Evolutionary conservation across 2,797 vertebrate genomes (phyloP).

Genomic region (Clarias laeviceps): DNA sequence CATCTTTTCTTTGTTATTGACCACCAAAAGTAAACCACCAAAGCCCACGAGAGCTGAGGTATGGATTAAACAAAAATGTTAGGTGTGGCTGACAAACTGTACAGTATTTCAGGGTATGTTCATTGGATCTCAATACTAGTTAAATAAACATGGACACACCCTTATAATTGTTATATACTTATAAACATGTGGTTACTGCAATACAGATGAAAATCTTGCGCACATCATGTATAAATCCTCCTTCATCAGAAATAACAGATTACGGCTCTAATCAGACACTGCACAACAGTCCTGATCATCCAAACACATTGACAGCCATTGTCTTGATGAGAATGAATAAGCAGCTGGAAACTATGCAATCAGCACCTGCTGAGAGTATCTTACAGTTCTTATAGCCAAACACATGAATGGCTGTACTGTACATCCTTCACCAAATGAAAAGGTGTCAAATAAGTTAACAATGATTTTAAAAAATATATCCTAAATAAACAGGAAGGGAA

Average conservation of each 20-base stretch:
- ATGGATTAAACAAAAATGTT: background rate
- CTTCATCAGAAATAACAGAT: background rate
- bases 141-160: background rate
- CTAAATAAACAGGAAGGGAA: background rate
- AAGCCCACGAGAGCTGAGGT: background rate
- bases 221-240: background rate
- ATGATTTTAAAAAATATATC: no score
- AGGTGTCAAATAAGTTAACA: background rate
- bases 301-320: conserved; percentile 23
- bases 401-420: background rate
- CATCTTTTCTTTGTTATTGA: background rate
- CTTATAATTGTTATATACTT: background rate
- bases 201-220: background rate
- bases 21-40: background rate
- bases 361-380: conserved; percentile 38
- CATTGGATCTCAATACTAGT: background rate
- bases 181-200: background rate
- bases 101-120: background rate
- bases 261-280: conserved; percentile 1
- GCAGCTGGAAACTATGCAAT: conserved; percentile 39
- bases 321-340: conserved; percentile 31
- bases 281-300: conserved; percentile 11
- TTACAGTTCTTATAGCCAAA: conserved; percentile 3
- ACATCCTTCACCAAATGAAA: background rate
- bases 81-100: background rate